Evolutionary conservation across 2,797 vertebrate species (phyloP), one percentile per base, ranked within the genome.

Genomic region (Apodemus agrarius): DNA sequence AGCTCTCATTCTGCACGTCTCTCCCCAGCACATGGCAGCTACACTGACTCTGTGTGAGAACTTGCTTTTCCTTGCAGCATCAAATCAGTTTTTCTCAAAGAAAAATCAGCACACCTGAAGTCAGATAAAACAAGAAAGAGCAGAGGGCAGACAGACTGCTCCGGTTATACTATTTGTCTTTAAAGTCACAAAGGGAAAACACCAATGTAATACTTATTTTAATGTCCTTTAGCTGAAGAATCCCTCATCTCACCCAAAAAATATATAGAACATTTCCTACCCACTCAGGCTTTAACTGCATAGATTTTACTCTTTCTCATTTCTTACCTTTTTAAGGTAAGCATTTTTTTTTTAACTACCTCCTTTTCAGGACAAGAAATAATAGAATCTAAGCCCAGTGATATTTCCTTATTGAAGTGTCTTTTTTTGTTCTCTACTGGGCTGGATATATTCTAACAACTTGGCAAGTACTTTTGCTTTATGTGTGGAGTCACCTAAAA

Each of bases 401-500:
- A 57, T 8, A 91, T 84, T 94, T 91, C 46, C 72, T n/a, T 79
- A 14, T 3, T 80, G 75, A 95, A 26, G 6, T 57, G 49, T 89
- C 79, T 89, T 91, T 65, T 90, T 46, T 16, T 82, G 2, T 95
- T 79, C 76, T 31, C 37, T 26, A 40, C 12, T 90, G 54, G 79
- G 10, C 19, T 80, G 34, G 5, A 31, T 17, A 8, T 26, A 89
- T 96, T 61, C 93, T 96, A n/a, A 61, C 61, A 7, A 46, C n/a
- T 31, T 78, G 91, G 34, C 7, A 97, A 94, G 81, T 43, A 65
- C 31, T 74, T 94, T 80, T 83, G 37, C 5, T 61, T 74, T 88
- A 89, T 97, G 29, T 37, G n/a, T 16, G 40, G n/a, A 94, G 79
- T 57, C 57, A 93, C 85, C 21, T 24, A 92, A 83, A 94, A 92